These are phyloP conservation scores for Drosophila antonietae DNA, from an alignment of 2,888 invertebrate genomes.

Conservation along the genomic window DNA sequence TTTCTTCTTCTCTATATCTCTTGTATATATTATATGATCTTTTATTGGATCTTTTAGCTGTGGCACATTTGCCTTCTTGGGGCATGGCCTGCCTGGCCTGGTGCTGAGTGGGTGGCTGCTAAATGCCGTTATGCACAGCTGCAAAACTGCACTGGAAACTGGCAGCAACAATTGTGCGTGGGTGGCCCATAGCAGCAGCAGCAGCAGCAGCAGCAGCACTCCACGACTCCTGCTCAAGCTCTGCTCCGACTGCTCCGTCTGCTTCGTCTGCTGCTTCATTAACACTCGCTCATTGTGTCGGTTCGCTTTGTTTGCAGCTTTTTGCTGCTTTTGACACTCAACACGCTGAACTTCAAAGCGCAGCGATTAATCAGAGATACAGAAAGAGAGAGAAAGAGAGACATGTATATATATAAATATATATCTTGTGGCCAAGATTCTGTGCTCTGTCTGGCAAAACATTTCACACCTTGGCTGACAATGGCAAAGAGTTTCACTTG, in stretches of 20 bases:
- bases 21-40: slow-evolving; percentile 1
- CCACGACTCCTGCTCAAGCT: slow-evolving; percentile 4
- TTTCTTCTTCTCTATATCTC: slow-evolving; percentile 6
- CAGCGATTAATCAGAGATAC: slow-evolving; percentile 53
- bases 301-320: slow-evolving; percentile 52
- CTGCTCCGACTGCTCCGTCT: neutral
- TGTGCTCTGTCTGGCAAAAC: slow-evolving; percentile 11
- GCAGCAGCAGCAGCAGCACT: slow-evolving; percentile 2
- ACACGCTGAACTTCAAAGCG: slow-evolving; percentile 62
- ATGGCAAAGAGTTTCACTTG: slow-evolving; percentile 45
- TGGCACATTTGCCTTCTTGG: slow-evolving; percentile 16
- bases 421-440: slow-evolving; percentile 35
- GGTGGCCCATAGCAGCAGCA: slow-evolving; percentile 18
- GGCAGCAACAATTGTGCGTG: slow-evolving; percentile 24
- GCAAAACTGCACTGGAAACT: slow-evolving; percentile 20
- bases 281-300: slow-evolving; percentile 48
- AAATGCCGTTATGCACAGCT: slow-evolving; percentile 55
- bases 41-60: slow-evolving; percentile 14
- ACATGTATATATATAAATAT: neutral
- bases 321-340: slow-evolving; percentile 59
- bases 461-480: slow-evolving; percentile 51
- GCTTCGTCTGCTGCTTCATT: slow-evolving; percentile 50
- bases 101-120: slow-evolving; percentile 61
- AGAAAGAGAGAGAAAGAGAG: neutral
- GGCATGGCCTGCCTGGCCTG: slow-evolving; percentile 10